Evolutionary conservation across 2,113 vertebrate species (phyloP).

Genomic region (Platanista minor): DNA sequence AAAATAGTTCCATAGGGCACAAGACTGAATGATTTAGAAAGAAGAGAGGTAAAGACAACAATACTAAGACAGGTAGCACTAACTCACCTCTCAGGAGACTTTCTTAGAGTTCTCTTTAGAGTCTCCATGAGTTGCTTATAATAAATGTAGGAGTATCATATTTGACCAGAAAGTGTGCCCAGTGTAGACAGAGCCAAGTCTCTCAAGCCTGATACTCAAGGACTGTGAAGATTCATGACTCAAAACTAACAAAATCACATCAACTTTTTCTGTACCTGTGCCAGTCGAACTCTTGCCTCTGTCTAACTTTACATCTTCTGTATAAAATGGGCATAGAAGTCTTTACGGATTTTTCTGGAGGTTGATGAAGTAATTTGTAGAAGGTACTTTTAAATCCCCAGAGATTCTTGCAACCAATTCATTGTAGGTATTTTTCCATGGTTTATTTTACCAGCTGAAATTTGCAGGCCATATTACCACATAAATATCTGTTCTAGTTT

Average conservation of each 20-base stretch:
- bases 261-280: neutral
- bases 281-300: neutral
- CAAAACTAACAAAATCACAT: neutral
- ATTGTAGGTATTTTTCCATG: constrained; percentile 8
- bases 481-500: constrained; percentile 65
- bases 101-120: neutral
- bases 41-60: neutral
- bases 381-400: neutral
- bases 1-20: neutral
- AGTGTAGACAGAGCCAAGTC: neutral
- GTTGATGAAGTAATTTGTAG: constrained; percentile 29
- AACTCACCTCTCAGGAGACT: neutral
- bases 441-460: constrained; percentile 59
- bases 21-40: neutral
- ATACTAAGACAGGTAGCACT: neutral
- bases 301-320: neutral
- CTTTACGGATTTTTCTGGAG: constrained; percentile 15
- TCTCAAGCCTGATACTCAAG: neutral
- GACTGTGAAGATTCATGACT: neutral
- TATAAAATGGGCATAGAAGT: neutral
- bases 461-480: neutral
- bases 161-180: neutral
- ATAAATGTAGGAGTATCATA: neutral
- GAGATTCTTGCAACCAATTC: neutral
- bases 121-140: neutral